These are phyloP conservation scores for Pteropus rufus DNA, from an alignment of 2,797 vertebrate genomes.

Conservation along the genomic window DNA sequence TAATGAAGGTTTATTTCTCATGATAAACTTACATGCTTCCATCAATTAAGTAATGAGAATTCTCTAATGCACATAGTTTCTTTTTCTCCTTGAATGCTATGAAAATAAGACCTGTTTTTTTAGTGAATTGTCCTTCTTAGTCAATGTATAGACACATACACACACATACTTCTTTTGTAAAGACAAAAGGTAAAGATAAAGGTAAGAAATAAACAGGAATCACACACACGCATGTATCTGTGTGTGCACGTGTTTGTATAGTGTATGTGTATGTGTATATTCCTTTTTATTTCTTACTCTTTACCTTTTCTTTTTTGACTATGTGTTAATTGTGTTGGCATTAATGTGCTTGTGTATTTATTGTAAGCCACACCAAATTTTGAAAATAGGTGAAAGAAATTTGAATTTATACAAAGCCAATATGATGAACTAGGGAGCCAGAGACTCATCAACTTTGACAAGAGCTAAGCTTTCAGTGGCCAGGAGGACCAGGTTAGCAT, in stretches of 20 bases:
- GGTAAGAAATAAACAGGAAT: background rate
- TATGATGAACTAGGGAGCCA: background rate
- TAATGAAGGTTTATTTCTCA: conserved; percentile 45
- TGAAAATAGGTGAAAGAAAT: background rate
- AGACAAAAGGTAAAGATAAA: background rate
- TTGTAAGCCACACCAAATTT: background rate
- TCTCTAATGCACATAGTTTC: conserved; percentile 20
- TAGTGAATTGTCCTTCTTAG: background rate
- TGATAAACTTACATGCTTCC: conserved; percentile 4
- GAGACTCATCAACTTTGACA: background rate
- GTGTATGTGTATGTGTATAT: background rate
- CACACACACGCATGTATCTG: background rate
- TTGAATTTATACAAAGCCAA: background rate
- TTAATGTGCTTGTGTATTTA: background rate
- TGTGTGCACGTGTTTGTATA: background rate
- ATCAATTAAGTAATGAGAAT: conserved; percentile 46
- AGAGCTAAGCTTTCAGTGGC: background rate
- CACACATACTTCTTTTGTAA: background rate
- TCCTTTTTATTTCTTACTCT: background rate
- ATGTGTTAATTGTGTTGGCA: background rate
- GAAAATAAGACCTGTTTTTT: conserved; percentile 15
- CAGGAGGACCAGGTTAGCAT: background rate
- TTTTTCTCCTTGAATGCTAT: background rate
- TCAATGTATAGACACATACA: background rate
- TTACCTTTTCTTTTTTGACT: background rate